Base-by-base conservation (phyloP, 2,888 invertebrate genomes). In the Deilephila elpenor region DNA sequence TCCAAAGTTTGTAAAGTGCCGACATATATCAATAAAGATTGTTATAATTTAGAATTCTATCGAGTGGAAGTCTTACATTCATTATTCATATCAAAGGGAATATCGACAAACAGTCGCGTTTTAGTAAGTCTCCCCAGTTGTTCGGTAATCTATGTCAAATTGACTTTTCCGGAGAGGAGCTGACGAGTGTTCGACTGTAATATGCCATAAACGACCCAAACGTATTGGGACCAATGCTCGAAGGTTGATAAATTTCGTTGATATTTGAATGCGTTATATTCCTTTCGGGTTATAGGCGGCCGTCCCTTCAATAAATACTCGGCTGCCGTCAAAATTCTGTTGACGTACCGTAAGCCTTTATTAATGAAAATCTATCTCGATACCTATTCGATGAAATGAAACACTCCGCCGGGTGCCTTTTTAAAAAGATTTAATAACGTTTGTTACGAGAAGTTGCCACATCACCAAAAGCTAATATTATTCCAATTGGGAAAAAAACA, bases 251-350 rank as follows among this genome's bases (percentile, higher is more conserved):
- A 92, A 93, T 92, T 91, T 92, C 89, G 83, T 89, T 88, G 91
- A 93, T 93, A 93, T 93, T 93, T 93, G 93, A 93, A 93, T 93
- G 90, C 88, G 91, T 91, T 88, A 90, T 91, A 90, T 89, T 92
- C 88, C 88, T 87, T 87, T 89, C 86, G 86, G 87, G 87, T 89
- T 89, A 90, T 88, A 82, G 80, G 83, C 85, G 83, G 80, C 84
- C 86, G 85, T 88, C 87, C 87, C 87, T 89, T 88, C 87, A 88
- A 91, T 90, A 91, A 90, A 91, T 88, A 90, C 86, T 86, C 79
- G 79, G 79, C 83, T 78, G 81, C 79, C 83, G 80, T 80, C 81
- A 85, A 87, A 86, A 88, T 86, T 86, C 85, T 86, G 84, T 86
- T 84, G 83, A 85, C 84, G 81, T 83, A 82, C 80, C 78, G 79